These are phyloP conservation scores for Amazonetta brasiliensis DNA, from an alignment of 2,797 vertebrate species.

Conservation along the genomic window DNA sequence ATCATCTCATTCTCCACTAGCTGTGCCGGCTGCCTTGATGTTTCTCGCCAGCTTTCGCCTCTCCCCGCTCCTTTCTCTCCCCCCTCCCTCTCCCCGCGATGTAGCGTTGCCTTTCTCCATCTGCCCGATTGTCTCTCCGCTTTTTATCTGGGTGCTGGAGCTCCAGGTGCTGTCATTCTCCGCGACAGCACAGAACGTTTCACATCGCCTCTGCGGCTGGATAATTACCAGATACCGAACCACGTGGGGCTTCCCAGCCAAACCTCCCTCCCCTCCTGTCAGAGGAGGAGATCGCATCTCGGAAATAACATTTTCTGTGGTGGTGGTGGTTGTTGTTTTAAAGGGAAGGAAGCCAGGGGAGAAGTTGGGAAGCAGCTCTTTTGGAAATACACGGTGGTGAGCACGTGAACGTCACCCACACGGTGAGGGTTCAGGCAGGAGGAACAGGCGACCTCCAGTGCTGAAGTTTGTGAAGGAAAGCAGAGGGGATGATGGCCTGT, in stretches of 20 bases:
- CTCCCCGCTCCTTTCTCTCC: background rate
- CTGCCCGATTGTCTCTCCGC: slow-evolving; percentile 47
- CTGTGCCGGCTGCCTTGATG: background rate
- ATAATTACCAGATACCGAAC: slow-evolving; percentile 66
- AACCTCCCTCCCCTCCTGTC: slow-evolving; percentile 35
- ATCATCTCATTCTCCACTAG: slow-evolving; percentile 48
- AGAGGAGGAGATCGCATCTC: slow-evolving; percentile 35
- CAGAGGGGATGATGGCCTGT: background rate
- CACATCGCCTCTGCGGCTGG: slow-evolving; percentile 43
- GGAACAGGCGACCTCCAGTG: background rate
- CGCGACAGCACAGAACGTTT: slow-evolving; percentile 50
- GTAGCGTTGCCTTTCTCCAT: slow-evolving; percentile 59
- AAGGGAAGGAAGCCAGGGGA: background rate
- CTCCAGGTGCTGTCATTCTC: slow-evolving; percentile 67
- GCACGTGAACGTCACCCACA: background rate
- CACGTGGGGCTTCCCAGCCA: slow-evolving; percentile 35
- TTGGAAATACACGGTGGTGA: background rate
- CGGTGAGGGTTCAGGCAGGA: background rate
- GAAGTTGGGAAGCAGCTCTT: background rate
- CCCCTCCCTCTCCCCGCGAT: background rate
- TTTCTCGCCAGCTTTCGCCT: slow-evolving; percentile 30
- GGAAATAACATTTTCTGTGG: background rate
- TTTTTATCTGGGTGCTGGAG: slow-evolving; percentile 61
- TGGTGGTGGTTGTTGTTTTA: background rate
- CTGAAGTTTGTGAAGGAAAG: background rate